These are phyloP conservation scores for Crocallis elinguaria DNA, from an alignment of 2,888 invertebrate genomes.

Conservation along the genomic window DNA sequence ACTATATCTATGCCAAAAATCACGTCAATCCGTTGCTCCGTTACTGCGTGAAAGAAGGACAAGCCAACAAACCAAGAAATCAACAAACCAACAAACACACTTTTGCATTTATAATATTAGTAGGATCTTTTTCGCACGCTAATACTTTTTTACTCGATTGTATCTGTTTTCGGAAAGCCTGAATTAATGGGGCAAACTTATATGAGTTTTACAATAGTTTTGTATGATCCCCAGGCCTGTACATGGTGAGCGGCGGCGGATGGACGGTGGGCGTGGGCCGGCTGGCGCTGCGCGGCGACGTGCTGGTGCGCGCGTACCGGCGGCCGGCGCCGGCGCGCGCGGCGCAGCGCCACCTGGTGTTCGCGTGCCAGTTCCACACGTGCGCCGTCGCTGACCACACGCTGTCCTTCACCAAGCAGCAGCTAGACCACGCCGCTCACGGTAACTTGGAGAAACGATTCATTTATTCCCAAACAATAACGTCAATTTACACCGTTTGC, in stretches of 20 bases:
- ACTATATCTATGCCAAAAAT: too few species aligned
- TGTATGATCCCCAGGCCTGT: too few species aligned
- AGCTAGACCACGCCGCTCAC: constrained; percentile 93
- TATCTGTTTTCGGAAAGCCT: too few species aligned
- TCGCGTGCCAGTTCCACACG: constrained; percentile 97
- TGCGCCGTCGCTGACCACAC: constrained; percentile 95
- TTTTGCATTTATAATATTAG: too few species aligned
- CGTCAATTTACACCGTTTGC: background rate
- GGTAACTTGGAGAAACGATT: constrained; percentile 76
- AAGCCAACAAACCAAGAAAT: too few species aligned
- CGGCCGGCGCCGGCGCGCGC: constrained; percentile 77
- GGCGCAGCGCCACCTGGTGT: constrained; percentile 88
- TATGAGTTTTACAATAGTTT: too few species aligned
- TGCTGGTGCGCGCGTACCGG: constrained; percentile 95
- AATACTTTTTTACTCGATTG: too few species aligned
- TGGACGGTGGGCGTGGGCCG: constrained; percentile 86
- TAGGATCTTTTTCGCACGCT: too few species aligned
- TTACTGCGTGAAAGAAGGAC: too few species aligned
- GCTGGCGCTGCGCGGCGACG: constrained; percentile 93
- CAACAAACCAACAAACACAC: too few species aligned
- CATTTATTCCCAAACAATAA: background rate
- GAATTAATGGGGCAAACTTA: too few species aligned
- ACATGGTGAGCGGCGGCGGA: constrained; percentile 89
- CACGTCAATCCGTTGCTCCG: too few species aligned
- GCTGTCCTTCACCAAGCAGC: constrained; percentile 93